A percentile compares a stretch with the other conserved stretches of the same genome.
Evolutionary conservation across 2,113 vertebrate species (phyloP).

Genomic region (Tapirus terrestris): DNA sequence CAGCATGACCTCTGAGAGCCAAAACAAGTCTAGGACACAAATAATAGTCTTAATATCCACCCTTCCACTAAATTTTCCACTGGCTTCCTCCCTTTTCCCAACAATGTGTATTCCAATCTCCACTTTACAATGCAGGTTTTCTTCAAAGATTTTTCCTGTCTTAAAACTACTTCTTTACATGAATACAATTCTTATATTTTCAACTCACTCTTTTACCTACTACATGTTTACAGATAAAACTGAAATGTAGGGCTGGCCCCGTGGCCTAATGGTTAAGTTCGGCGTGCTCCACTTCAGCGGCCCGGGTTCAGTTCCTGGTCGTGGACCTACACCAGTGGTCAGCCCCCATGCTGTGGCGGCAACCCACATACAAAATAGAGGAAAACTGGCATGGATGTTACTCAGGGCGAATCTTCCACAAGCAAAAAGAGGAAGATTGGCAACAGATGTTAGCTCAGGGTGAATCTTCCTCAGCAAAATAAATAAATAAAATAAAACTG

Average conservation of each 20-base stretch:
- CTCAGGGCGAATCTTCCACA: too few relatives aligned
- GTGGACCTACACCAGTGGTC: too few relatives aligned
- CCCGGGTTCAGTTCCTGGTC: too few relatives aligned
- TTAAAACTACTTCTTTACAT: constrained; percentile 17
- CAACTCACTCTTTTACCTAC: background rate
- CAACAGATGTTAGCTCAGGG: too few relatives aligned
- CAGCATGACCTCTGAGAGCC: constrained; percentile 26
- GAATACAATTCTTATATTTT: background rate
- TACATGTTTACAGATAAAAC: background rate
- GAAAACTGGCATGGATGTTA: too few relatives aligned
- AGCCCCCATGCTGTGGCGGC: too few relatives aligned
- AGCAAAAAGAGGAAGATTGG: too few relatives aligned
- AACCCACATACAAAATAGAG: too few relatives aligned
- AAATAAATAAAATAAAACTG: background rate
- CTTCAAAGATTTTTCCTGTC: background rate
- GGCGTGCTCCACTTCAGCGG: too few relatives aligned
- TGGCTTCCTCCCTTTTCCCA: background rate
- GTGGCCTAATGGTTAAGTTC: too few relatives aligned
- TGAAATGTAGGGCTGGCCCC: too few relatives aligned
- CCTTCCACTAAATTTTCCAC: background rate
- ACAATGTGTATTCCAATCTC: background rate
- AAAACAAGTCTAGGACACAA: constrained; percentile 6
- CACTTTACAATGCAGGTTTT: background rate
- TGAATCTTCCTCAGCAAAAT: too few relatives aligned
- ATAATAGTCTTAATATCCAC: background rate